phyloP scores from a whole-genome alignment of 2,888 invertebrate genomes.

The Steinernema carpocapsae region DNA sequence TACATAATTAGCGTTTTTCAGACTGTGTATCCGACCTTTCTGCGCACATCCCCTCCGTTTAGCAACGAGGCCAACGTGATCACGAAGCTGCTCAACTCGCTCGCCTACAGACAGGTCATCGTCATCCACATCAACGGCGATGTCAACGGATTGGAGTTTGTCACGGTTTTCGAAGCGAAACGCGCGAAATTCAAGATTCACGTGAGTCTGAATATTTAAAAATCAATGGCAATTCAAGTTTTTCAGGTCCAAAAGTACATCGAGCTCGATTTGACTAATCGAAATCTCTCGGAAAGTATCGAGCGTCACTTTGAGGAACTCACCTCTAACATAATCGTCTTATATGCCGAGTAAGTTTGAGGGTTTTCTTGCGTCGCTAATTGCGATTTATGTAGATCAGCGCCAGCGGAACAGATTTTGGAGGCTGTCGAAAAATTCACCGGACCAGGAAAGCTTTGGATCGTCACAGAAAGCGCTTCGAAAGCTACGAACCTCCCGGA shows the following conservation, averaged over 20 bases:
- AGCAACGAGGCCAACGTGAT: constrained; percentile 98
- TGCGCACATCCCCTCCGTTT: constrained; percentile 94
- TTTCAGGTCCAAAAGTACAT: constrained; percentile 62
- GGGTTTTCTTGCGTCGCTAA: too few species aligned
- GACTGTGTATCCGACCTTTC: constrained; percentile 95
- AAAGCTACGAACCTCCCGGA: constrained; percentile 59
- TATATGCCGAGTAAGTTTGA: constrained; percentile 58
- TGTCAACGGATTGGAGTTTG: constrained; percentile 58
- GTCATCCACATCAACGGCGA: constrained; percentile 58
- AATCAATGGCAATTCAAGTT: constrained; percentile 48
- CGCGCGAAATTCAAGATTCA: constrained; percentile 48
- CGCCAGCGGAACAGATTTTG: constrained; percentile 57
- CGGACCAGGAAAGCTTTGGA: constrained; percentile 59
- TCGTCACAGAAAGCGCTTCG: constrained; percentile 61
- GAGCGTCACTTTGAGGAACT: constrained; percentile 58
- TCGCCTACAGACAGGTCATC: constrained; percentile 78
- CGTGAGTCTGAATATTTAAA: constrained; percentile 45
- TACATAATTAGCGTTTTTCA: constrained; percentile 68
- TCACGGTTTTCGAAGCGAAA: constrained; percentile 51
- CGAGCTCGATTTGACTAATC: constrained; percentile 49
- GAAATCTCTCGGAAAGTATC: constrained; percentile 46
- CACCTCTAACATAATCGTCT: constrained; percentile 63
- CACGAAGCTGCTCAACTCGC: constrained; percentile 89
- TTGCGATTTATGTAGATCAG: too few species aligned
- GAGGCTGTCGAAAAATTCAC: constrained; percentile 41